These are phyloP conservation scores for Euura saliciscinereae DNA, from an alignment of 1,140 invertebrate genomes.

Conservation along the genomic window DNA sequence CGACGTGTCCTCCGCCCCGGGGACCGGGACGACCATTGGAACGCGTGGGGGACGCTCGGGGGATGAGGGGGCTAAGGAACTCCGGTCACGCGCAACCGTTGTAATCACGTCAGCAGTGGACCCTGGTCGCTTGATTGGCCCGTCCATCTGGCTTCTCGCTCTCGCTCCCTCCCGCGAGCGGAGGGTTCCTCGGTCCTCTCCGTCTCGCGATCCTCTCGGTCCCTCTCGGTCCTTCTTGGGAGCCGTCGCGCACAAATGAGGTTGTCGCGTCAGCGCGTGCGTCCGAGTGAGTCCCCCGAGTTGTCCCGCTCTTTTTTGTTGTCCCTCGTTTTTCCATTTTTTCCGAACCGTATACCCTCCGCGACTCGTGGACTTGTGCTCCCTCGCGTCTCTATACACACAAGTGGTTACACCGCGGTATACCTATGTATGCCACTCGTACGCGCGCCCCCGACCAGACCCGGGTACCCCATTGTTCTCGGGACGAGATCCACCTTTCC, in stretches of 20 bases:
- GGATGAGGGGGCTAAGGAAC: slow-evolving; percentile 42
- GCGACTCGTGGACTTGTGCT: background rate
- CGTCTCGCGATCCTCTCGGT: slow-evolving; percentile 1
- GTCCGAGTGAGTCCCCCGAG: slow-evolving; percentile 32
- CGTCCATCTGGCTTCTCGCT: slow-evolving; percentile 36
- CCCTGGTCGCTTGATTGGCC: slow-evolving; percentile 46
- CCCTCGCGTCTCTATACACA: background rate
- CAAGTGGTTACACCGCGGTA: background rate
- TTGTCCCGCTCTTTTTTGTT: slow-evolving; percentile 9
- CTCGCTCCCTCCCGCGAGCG: slow-evolving; percentile 22
- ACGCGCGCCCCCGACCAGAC: background rate
- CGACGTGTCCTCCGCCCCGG: background rate
- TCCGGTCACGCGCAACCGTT: slow-evolving; percentile 51
- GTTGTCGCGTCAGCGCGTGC: slow-evolving; percentile 56
- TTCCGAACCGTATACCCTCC: background rate
- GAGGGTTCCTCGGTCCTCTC: background rate
- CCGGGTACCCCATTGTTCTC: background rate
- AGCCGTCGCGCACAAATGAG: slow-evolving; percentile 57
- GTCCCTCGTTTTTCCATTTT: slow-evolving; percentile 9
- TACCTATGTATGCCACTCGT: no score
- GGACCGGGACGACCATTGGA: slow-evolving; percentile 19
- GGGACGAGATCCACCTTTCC: background rate
- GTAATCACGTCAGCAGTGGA: slow-evolving; percentile 52
- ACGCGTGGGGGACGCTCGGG: slow-evolving; percentile 6
- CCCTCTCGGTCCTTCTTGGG: slow-evolving; percentile 32